Base-by-base conservation (phyloP, 2,113 vertebrate genomes). In the Hypocryptadius cinnamomeus region DNA sequence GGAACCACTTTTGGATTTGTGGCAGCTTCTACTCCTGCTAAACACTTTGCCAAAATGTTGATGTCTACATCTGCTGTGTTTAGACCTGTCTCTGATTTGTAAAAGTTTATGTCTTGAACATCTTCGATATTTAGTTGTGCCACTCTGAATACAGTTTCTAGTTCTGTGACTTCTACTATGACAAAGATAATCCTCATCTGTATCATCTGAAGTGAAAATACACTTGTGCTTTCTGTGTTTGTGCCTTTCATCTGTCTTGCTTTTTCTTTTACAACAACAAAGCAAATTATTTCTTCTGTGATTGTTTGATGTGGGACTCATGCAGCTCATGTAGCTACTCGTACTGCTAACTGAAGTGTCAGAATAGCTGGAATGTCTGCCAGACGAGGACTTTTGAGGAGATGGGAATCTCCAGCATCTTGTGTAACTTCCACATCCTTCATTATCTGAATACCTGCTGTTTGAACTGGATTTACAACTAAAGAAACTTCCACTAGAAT, bases 41-140 rank as follows among this genome's bases (percentile, higher is more conserved):
- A 80, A 56, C 39, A 28, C 93, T 50, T 90, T 82, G 35, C 72
- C 64, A 68, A 77, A 80, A 64, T 83, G 88, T 8, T 8, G 45
- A 40, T 95, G 90, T 74, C 94, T 96, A 40, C 16, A 54, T 88
- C 89, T 96, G 33, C 79, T 81, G 59, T 92, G 91, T 83, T 97
- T 98, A 92, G 96, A 96, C 89, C 90, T 97, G 87, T 98, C 96
- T 66, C 86, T 97, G 73, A 95, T 97, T 82, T 97, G 97, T 84
- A 97, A 97, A 31, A 97, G 96, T 94, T 97, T 97, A 72, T 76
- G 93, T 91, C 97, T 97, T 42, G 95, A 96, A 79, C 91, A 87
- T 78, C 90, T 95, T 94, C 4, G 68, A 54, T 82, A 93, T 85
- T 95, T 97, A 84, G 89, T 47, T 31, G 87, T 93, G 40, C 89